Percentiles rank a stretch among this genome's conserved stretches.
Conservation (phyloP, 2,888 invertebrate species). For the Quadroppia sp. region DNA sequence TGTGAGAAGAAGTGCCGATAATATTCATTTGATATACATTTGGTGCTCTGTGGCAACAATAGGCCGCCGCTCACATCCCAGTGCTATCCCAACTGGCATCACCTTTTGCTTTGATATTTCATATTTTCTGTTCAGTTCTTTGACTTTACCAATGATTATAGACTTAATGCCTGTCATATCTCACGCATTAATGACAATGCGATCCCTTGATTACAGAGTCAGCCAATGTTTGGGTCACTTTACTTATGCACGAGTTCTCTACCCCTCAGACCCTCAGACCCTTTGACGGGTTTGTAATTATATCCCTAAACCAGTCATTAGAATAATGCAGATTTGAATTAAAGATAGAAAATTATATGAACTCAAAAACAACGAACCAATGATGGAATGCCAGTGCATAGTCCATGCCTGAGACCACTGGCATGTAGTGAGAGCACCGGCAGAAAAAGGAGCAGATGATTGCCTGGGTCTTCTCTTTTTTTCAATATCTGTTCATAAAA, state of each 20-base stretch:
- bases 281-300: constrained; percentile 33
- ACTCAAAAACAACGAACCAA: constrained; percentile 9
- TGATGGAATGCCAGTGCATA: not conserved
- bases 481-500: constrained; percentile 12
- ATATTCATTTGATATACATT: constrained; percentile 29
- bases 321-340: constrained; percentile 27
- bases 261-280: constrained; percentile 1
- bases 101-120: not conserved
- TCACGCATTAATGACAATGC: constrained; percentile 36
- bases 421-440: not conserved
- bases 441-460: constrained; percentile 5
- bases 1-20: constrained; percentile 23
- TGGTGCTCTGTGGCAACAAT: constrained; percentile 1
- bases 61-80: not conserved
- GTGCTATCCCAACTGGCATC: constrained; percentile 3
- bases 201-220: constrained; percentile 28
- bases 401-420: not conserved
- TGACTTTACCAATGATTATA: constrained; percentile 32
- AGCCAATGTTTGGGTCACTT: constrained; percentile 20
- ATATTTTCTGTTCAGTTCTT: constrained; percentile 8
- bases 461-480: not conserved
- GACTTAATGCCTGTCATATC: constrained; percentile 36
- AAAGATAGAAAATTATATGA: constrained; percentile 36
- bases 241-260: constrained; percentile 30
- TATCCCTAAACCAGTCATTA: constrained; percentile 29